Percentiles rank a stretch among this genome's conserved stretches.
These are phyloP conservation scores for Toxotes jaculatrix DNA, from an alignment of 2,113 vertebrate species.

Conservation along the genomic window DNA sequence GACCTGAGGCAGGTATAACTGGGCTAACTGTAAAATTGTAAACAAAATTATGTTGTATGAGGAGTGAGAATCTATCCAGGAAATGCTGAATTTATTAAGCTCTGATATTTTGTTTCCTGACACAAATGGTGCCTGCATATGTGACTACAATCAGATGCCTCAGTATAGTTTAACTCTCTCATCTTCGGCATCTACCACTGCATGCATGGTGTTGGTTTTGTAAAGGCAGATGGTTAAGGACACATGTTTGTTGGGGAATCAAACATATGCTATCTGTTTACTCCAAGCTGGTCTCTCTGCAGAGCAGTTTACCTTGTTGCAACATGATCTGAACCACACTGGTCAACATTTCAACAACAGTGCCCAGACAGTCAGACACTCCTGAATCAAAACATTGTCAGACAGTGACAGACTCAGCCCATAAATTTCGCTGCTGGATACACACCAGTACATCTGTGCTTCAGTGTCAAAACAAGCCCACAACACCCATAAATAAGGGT, in stretches of 20 bases:
- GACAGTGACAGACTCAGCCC: slow-evolving; percentile 31
- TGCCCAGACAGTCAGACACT: slow-evolving; percentile 23
- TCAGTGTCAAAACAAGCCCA: slow-evolving; percentile 60
- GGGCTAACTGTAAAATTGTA: slow-evolving; percentile 1
- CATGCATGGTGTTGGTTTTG: not conserved
- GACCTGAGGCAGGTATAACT: not conserved
- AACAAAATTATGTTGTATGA: not conserved
- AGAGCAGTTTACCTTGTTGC: not conserved
- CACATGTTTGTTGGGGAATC: not conserved
- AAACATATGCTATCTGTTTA: not conserved
- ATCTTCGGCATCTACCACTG: not conserved
- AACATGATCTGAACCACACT: slow-evolving; percentile 23
- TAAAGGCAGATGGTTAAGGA: not conserved
- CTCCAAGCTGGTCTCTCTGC: not conserved
- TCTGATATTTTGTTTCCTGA: too few relatives aligned
- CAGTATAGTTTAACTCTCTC: too few relatives aligned
- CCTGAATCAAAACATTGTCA: slow-evolving; percentile 42
- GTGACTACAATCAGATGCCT: too few relatives aligned
- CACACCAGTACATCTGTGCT: slow-evolving; percentile 54
- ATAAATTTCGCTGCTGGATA: slow-evolving; percentile 62
- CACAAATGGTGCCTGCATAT: too few relatives aligned
- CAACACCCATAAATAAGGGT: slow-evolving; percentile 49
- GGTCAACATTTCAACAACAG: slow-evolving; percentile 30
- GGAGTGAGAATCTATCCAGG: not conserved
- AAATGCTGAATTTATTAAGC: not conserved